These are phyloP conservation scores for Laspeyria flexula DNA, from an alignment of 2,888 invertebrate genomes.

Conservation along the genomic window DNA sequence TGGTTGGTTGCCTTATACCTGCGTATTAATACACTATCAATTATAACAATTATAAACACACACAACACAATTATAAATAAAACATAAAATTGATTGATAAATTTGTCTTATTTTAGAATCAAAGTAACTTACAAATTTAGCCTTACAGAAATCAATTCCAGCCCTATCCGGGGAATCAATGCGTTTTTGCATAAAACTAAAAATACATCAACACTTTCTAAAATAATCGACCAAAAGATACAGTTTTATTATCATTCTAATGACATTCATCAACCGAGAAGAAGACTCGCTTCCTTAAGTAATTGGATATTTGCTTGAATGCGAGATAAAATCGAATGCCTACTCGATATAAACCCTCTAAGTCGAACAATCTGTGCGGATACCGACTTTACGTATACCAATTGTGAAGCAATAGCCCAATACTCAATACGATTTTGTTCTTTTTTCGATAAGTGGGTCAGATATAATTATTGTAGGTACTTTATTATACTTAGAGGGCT, in stretches of 20 bases:
- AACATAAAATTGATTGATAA: too few species aligned
- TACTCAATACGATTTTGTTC: slow-evolving; percentile 30
- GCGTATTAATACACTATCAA: too few species aligned
- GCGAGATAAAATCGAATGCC: slow-evolving; percentile 65
- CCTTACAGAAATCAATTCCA: too few species aligned
- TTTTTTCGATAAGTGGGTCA: slow-evolving; percentile 42
- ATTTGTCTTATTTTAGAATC: too few species aligned
- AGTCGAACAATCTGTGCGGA: slow-evolving; percentile 54
- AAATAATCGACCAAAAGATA: slow-evolving; percentile 21
- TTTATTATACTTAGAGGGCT: slow-evolving; percentile 18
- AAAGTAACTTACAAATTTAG: too few species aligned
- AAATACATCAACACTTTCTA: slow-evolving; percentile 18
- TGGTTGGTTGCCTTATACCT: too few species aligned
- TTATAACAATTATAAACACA: too few species aligned
- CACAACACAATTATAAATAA: too few species aligned
- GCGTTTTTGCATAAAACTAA: too few species aligned
- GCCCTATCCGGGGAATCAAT: too few species aligned
- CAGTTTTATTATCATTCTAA: slow-evolving; percentile 55
- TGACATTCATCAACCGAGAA: slow-evolving; percentile 51
- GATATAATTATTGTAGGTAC: slow-evolving; percentile 25
- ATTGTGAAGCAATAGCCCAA: slow-evolving; percentile 35
- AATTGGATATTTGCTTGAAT: slow-evolving; percentile 73
- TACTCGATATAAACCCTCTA: slow-evolving; percentile 54
- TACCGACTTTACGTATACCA: slow-evolving; percentile 34
- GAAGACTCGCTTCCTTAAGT: slow-evolving; percentile 65